Conservation (phyloP, 2,797 vertebrate species). For the Tapirus indicus region DNA sequence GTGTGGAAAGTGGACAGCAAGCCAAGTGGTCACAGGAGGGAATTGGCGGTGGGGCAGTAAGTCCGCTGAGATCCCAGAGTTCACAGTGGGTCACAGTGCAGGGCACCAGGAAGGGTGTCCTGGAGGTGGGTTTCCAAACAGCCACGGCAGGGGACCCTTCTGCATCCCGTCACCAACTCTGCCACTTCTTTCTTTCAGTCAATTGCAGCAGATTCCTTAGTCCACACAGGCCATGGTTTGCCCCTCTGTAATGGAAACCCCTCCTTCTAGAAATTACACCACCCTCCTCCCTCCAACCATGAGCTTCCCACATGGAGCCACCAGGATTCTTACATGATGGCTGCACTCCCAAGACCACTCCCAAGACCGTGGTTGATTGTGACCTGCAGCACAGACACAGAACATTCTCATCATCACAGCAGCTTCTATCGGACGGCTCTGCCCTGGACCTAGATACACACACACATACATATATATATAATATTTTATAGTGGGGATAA, state of each 20-base stretch:
- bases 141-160: too few relatives aligned
- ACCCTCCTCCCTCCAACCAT: not conserved
- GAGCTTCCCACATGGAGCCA: not conserved
- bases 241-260: not conserved
- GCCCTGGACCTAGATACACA: too few relatives aligned
- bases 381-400: not conserved
- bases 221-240: not conserved
- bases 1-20: not conserved
- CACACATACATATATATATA: not conserved
- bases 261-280: not conserved
- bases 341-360: not conserved
- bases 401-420: too few relatives aligned
- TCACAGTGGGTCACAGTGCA: not conserved
- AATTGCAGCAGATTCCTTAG: not conserved
- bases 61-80: not conserved
- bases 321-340: not conserved
- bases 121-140: not conserved
- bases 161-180: not conserved
- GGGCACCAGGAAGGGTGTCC: not conserved
- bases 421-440: not conserved
- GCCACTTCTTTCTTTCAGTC: too few relatives aligned
- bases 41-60: accelerated
- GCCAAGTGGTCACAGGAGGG: not conserved
- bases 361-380: accelerated
- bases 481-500: not conserved